These are phyloP conservation scores for Protonibea diacanthus DNA, from an alignment of 2,797 vertebrate genomes.

Conservation along the genomic window DNA sequence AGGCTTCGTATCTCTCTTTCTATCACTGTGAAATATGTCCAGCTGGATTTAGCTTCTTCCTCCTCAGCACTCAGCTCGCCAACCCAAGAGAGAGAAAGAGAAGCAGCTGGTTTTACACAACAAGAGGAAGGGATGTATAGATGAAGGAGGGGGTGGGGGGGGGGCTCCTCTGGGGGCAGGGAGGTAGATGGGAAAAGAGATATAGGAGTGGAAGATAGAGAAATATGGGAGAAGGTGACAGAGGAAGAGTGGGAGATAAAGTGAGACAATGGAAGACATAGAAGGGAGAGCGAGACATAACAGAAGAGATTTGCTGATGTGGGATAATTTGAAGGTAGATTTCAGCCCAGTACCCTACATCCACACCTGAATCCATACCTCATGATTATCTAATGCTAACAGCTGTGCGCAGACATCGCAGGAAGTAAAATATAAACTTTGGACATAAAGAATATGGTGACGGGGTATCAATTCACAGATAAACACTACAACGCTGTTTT, in stretches of 20 bases:
- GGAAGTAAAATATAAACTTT: neutral
- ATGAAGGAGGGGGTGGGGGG: neutral
- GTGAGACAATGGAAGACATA: constrained; percentile 11
- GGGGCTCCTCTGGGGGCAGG: neutral
- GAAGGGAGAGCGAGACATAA: neutral
- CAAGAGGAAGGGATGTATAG: constrained; percentile 41
- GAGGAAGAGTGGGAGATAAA: constrained; percentile 29
- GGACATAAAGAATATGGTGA: neutral
- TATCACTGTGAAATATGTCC: constrained; percentile 73
- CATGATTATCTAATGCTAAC: neutral
- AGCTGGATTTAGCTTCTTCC: constrained; percentile 65
- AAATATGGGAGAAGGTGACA: constrained; percentile 48
- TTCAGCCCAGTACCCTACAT: neutral
- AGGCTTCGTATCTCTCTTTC: constrained; percentile 12
- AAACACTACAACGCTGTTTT: neutral
- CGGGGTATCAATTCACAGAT: neutral
- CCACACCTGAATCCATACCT: neutral
- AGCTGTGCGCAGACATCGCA: neutral
- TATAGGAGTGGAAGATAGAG: constrained; percentile 44
- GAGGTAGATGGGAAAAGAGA: constrained; percentile 43
- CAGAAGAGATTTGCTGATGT: constrained; percentile 12
- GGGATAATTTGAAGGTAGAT: constrained; percentile 1
- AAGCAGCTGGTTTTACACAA: constrained; percentile 69
- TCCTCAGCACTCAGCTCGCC: constrained; percentile 61
- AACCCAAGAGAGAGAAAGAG: constrained; percentile 58